Base-by-base conservation (phyloP, 2,888 invertebrate species). In the Drosophila borealis region DNA sequence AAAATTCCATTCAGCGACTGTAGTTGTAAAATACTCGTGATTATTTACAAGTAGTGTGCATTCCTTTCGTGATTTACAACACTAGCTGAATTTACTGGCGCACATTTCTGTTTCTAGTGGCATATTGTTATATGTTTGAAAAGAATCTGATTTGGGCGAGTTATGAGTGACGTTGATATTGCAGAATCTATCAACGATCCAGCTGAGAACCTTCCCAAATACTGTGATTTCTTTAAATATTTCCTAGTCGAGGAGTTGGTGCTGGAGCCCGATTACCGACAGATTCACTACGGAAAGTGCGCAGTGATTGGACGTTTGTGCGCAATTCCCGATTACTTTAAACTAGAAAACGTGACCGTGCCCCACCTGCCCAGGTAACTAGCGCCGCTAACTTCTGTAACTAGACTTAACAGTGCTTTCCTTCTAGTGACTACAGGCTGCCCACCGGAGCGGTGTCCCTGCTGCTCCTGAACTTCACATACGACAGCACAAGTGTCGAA, bases 201-300 rank as follows among this genome's bases (percentile, higher is more conserved):
- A 46, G 64, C 62, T 41, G 63, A 66, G 5, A 44, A 39, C 51
- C 54, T 78, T 10, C 82, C 87, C 0, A 64, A 80, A 62, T 91
- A 89, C 53, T 90, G 89, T 44, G 56, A 79, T 33, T 84, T 68
- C 64, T 87, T 81, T 14, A 91, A 90, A 61, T 79, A 84, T 65
- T 66, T 89, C 13, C 60, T 92, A 11, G 87, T 91, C 0, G 91
- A 91, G 68, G 91, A 91, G 59, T 19, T 91, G 41, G 82, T 70
- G 2, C 65, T 91, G 4, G 80, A 83, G 42, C 51, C 80, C 1
- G 78, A 88, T 50, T 91, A 78, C 19, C 69, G 67, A 2, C 44
- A 68, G 6, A 34, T 92, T 5, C 92, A 91, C 53, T 90, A 81
- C 70, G 91, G 91, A 11, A 89, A 89, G 44, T 91, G 91, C 60